These are phyloP conservation scores for Pteropus rufus DNA, from an alignment of 2,797 vertebrate genomes.

Conservation along the genomic window DNA sequence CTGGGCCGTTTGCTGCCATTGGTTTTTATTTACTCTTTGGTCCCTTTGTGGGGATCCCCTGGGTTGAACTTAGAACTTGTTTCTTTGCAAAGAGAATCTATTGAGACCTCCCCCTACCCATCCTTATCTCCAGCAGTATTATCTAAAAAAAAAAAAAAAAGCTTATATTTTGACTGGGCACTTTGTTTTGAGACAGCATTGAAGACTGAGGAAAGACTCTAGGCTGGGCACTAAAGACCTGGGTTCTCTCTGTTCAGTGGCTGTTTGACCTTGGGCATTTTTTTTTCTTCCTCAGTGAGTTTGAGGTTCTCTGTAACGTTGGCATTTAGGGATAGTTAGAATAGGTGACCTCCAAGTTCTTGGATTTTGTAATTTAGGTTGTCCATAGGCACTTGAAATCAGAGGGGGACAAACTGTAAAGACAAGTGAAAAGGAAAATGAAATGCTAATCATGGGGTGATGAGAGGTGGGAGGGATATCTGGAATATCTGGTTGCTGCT, in stretches of 20 bases:
- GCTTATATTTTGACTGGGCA: not conserved
- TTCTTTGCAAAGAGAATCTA: not conserved
- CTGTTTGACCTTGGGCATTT: conserved; percentile 35
- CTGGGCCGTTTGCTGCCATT: conserved; percentile 18
- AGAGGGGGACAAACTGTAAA: not conserved
- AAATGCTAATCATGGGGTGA: conserved; percentile 5
- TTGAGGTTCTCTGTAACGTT: conserved; percentile 16
- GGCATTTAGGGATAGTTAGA: conserved; percentile 11
- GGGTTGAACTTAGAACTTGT: not conserved
- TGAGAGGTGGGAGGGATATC: not conserved
- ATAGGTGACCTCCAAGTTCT: conserved; percentile 11
- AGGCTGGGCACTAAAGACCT: not conserved
- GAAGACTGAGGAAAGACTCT: not conserved
- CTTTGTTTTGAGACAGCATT: conserved; percentile 35
- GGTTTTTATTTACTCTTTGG: not conserved
- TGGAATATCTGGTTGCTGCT: not conserved
- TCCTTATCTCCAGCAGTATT: not conserved
- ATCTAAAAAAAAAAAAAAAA: conserved; percentile 22
- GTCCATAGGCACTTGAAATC: not conserved
- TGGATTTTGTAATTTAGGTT: conserved; percentile 43
- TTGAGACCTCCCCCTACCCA: not conserved
- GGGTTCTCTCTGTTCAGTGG: not conserved
- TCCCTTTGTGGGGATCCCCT: conserved; percentile 53
- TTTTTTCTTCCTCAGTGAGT: not conserved
- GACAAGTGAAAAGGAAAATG: conserved; percentile 38